These are phyloP conservation scores for Caradrina clavipalpis DNA, from an alignment of 2,888 invertebrate genomes.

Conservation along the genomic window DNA sequence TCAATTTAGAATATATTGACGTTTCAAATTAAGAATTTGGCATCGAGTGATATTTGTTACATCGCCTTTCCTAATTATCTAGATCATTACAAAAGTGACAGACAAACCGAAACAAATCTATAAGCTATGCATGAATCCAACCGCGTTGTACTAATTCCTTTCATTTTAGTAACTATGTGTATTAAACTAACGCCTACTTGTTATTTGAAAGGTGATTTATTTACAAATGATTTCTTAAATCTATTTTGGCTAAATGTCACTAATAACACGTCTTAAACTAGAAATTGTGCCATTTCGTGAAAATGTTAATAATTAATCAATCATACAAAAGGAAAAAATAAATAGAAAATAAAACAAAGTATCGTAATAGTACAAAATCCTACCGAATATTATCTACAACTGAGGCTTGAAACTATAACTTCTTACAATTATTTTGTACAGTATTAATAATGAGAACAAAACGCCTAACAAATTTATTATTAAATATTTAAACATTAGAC, in stretches of 20 bases:
- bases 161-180: conserved; percentile 79
- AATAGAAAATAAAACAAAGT: conserved; percentile 61
- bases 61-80: conserved; percentile 29
- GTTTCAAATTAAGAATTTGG: conserved; percentile 58
- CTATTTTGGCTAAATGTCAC: conserved; percentile 90
- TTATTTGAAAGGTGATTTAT: conserved; percentile 85
- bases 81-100: conserved; percentile 29
- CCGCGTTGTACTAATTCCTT: conserved; percentile 84
- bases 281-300: conserved; percentile 88
- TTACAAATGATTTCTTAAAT: conserved; percentile 83
- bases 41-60: conserved; percentile 52
- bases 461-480: conserved; percentile 77
- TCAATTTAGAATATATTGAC: conserved; percentile 55
- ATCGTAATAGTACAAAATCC: conserved; percentile 66
- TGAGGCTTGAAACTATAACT: conserved; percentile 73
- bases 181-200: conserved; percentile 79
- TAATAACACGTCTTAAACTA: conserved; percentile 85
- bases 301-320: conserved; percentile 62
- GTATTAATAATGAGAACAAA: conserved; percentile 79
- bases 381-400: conserved; percentile 82
- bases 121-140: conserved; percentile 76
- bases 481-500: conserved; percentile 72
- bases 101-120: conserved; percentile 5
- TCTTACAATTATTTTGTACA: conserved; percentile 88
- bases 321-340: conserved; percentile 66